These are phyloP conservation scores for Typhlomys cinereus DNA, from an alignment of 2,113 vertebrate species.

Conservation along the genomic window DNA sequence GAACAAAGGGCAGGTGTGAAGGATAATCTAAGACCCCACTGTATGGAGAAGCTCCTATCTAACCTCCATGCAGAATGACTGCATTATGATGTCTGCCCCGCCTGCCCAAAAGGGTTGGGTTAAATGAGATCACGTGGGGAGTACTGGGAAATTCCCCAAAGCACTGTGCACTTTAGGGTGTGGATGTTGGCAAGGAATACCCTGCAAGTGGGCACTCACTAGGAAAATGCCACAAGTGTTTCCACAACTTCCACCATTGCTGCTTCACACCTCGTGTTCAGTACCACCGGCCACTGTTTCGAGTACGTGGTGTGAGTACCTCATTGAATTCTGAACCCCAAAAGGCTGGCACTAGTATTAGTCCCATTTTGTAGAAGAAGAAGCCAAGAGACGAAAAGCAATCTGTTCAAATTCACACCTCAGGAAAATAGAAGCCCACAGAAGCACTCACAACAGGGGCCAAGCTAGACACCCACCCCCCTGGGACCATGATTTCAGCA, in stretches of 20 bases:
- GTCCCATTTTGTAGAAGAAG: background rate
- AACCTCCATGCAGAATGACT: background rate
- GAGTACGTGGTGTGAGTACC: background rate
- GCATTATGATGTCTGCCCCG: background rate
- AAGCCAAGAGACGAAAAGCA: background rate
- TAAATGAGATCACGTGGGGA: background rate
- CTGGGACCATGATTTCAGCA: background rate
- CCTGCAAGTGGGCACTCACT: background rate
- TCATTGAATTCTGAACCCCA: background rate
- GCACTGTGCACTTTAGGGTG: background rate
- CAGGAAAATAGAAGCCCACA: background rate
- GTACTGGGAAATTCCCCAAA: background rate
- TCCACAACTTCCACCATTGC: background rate
- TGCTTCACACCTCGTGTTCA: background rate
- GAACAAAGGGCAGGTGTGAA: background rate
- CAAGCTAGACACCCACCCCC: background rate
- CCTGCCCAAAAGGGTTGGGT: background rate
- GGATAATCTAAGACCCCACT: background rate
- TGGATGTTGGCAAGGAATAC: background rate
- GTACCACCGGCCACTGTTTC: background rate
- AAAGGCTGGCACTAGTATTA: background rate
- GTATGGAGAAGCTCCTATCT: background rate
- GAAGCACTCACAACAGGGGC: background rate
- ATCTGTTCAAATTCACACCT: background rate
- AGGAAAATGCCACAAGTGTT: background rate